A percentile compares a stretch with the other conserved stretches of the same genome.
Evolutionary conservation across 2,113 vertebrate species (phyloP).

Genomic region (Lamprologus ornatipinnis): DNA sequence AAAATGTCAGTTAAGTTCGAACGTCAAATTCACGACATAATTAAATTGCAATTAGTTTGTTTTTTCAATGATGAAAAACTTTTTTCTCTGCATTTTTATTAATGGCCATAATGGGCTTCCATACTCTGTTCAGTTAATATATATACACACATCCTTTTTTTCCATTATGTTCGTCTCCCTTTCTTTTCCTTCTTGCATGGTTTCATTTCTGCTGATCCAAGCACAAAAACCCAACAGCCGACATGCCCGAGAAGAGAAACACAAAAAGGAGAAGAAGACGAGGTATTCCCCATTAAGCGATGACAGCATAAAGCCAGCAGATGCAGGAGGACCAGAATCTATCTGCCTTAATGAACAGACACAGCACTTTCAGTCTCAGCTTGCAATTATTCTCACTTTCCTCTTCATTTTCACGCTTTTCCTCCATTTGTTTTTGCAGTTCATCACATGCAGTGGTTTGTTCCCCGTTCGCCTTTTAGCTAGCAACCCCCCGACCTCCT

Average conservation of each 20-base stretch:
- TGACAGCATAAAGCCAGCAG: background rate
- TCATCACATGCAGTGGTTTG: background rate
- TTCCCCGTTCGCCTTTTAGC: conserved; percentile 12
- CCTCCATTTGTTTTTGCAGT: background rate
- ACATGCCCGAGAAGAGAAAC: background rate
- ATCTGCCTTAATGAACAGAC: conserved; percentile 13
- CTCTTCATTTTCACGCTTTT: background rate
- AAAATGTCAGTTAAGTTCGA: background rate
- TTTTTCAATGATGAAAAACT: background rate
- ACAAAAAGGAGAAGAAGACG: background rate
- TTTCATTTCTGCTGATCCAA: conserved; percentile 4
- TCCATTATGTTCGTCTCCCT: background rate
- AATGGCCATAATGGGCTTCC: background rate
- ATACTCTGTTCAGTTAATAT: background rate
- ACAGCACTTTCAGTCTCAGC: background rate
- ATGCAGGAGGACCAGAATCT: background rate
- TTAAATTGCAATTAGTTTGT: background rate
- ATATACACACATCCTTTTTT: background rate
- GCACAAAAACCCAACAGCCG: background rate
- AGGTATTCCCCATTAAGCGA: background rate
- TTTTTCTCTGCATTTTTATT: background rate
- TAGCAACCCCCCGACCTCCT: background rate
- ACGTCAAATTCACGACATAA: background rate
- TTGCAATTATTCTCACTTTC: conserved; percentile 12
- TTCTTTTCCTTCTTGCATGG: background rate